Evolutionary conservation across 2,888 invertebrate genomes (phyloP), one percentile per base, ranked within the genome.

Genomic region (Listrodromus nycthemerus): DNA sequence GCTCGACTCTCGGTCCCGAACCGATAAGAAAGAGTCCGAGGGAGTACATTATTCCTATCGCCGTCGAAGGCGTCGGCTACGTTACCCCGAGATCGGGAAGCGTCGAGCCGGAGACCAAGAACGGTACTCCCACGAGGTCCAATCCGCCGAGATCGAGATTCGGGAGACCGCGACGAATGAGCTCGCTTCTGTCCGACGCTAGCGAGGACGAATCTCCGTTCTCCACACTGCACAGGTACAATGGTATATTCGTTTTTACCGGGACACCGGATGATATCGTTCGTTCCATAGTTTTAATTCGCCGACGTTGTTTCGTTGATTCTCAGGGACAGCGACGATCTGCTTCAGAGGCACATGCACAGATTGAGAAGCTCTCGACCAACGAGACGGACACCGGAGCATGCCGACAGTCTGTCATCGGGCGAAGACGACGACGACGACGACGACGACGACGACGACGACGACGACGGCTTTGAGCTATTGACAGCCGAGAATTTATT

Each of bases 11-110:
- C 3, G 94, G 95, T 27, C 94, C 94, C 89, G 96, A 97, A 92
- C 97, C 97, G 6, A 97, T 98, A 91, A 96, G 97, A 92, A 98
- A 98, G 94, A 97, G 97, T 16, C 97, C 98, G 19, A 95, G 98
- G 61, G 98, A 98, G 94, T 98, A 97, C 91, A 98, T 98, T 90
- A 98, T 98, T 93, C 98, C 98, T n/a, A 98, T 98, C 90, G 97
- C 97, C 21, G 96, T 98, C 77, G 98, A 98, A 93, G 98, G 98
- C 88, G 97, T 97, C 84, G 98, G 97, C 84, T 97, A 96, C 92
- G 96, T 97, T 6, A 97, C 97, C 30, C 97, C 97, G 30, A 95
- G 96, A 82, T 95, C 95, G 83, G 96, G 97, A 86, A 97, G 97
- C 92, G 94, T 97, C 82, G 97, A 97, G 92, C 97, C 97, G 4